Base-by-base conservation (phyloP, 1,140 invertebrate genomes). In the Philaenus spumarius region DNA sequence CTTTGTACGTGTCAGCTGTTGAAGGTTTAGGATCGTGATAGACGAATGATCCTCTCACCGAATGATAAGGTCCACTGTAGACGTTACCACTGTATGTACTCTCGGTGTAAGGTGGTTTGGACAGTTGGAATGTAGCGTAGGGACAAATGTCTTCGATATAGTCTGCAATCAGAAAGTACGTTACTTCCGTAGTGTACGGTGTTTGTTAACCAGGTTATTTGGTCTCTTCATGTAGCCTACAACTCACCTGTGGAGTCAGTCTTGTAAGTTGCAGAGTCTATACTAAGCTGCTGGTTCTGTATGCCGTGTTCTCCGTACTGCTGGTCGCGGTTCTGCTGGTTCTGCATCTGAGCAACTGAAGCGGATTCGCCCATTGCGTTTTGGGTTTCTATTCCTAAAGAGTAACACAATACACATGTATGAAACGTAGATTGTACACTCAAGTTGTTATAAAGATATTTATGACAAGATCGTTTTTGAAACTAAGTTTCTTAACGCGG, bases 81-180 rank as follows among this genome's bases (percentile, higher is more conserved):
- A 89, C 87, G 68, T 91, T 90, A 55, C 89, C 90, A 68, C 87
- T 91, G 76, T 91, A 92, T 42, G 89, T 89, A 71, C 88, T 92
- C 73, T 92, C 89, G 67, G 86, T 87, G 72, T 89, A 88, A 5
- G 88, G 82, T 55, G 87, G 86, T 68, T 91, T 90, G 47, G 88
- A 87, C 62, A 93, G 76, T 71, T 93, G 90, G 73, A 93, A 93
- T 26, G 90, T 93, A 39, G 90, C 90, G 73, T 93, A 93, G 1
- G 89, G 89, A 71, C 90, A 93, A 60, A 92, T 90, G 72, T 93
- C 90, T 76, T 93, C 90, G 62, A 90, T 89, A 72, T 91, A 92
- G 70, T 92, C 89, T 86, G 75, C 20, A 67, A 69, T 50, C 2
- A 39, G 20, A 4, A 42, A n/a, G 26, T 30, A 30, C 26, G 26